Percentiles rank a stretch among this genome's conserved stretches.
These are phyloP conservation scores for Drosophila ohnishii DNA, from an alignment of 1,140 invertebrate genomes.

Conservation along the genomic window DNA sequence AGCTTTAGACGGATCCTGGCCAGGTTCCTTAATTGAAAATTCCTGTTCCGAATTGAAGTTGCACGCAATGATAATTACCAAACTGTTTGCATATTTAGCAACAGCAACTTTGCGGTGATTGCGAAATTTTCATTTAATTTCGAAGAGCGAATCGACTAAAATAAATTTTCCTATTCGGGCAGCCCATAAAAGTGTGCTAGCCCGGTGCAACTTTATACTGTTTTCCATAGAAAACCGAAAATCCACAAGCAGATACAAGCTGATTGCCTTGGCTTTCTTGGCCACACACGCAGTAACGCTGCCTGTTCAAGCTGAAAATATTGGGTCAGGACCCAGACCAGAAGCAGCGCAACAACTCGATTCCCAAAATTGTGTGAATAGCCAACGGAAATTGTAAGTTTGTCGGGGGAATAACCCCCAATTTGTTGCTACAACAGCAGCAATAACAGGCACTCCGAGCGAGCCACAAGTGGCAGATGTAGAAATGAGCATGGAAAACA, in stretches of 20 bases:
- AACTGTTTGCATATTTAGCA: constrained; percentile 32
- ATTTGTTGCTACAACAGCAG: constrained; percentile 51
- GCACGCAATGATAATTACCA: constrained; percentile 29
- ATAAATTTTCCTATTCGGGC: constrained; percentile 24
- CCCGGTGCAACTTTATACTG: not conserved
- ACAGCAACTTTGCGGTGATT: constrained; percentile 23
- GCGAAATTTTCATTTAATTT: constrained; percentile 5
- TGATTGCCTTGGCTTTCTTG: constrained; percentile 25
- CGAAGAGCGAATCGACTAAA: constrained; percentile 19
- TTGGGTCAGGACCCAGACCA: constrained; percentile 20
- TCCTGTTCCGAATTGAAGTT: constrained; percentile 25
- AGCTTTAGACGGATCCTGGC: not conserved
- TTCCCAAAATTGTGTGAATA: constrained; percentile 48
- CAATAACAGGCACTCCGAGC: constrained; percentile 4
- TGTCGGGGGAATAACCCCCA: constrained; percentile 51
- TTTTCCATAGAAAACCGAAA: not conserved
- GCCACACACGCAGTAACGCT: constrained; percentile 30
- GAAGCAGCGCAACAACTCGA: constrained; percentile 35
- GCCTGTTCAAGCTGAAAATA: constrained; percentile 51
- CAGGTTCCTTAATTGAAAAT: constrained; percentile 29
- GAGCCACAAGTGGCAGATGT: constrained; percentile 53
- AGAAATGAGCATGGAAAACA: constrained; percentile 45
- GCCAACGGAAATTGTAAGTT: constrained; percentile 63
- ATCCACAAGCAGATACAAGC: constrained; percentile 2
- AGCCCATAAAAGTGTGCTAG: constrained; percentile 55